Conservation (phyloP, 2,888 invertebrate genomes). For the Unio delphinus region DNA sequence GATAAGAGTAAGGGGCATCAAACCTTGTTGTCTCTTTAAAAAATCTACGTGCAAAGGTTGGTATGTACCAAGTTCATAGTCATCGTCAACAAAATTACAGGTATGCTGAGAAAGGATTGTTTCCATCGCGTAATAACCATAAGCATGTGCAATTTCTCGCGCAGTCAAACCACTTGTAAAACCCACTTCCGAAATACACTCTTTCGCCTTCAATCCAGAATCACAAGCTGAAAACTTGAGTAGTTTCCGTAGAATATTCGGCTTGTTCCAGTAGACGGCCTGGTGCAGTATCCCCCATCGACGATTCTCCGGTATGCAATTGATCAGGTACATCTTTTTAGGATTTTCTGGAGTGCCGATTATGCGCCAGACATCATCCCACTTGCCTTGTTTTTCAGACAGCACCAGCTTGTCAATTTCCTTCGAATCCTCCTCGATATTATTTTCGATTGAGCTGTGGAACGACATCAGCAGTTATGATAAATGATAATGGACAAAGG, state of each 20-base stretch:
- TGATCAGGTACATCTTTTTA: slow-evolving; percentile 22
- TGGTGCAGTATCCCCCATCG: slow-evolving; percentile 41
- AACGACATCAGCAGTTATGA: too few species aligned
- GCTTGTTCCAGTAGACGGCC: slow-evolving; percentile 31
- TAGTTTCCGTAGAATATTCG: slow-evolving; percentile 16
- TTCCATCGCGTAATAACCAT: slow-evolving; percentile 14
- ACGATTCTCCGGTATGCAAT: slow-evolving; percentile 35
- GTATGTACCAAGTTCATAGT: neutral
- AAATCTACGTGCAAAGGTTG: slow-evolving; percentile 1
- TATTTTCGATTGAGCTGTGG: neutral
- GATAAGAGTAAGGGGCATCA: slow-evolving; percentile 28
- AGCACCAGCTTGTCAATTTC: slow-evolving; percentile 17
- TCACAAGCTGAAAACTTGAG: slow-evolving; percentile 26
- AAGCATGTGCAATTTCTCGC: slow-evolving; percentile 27
- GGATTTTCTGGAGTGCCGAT: slow-evolving; percentile 24
- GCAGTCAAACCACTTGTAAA: slow-evolving; percentile 19
- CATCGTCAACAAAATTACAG: neutral
- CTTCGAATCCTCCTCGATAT: slow-evolving; percentile 23
- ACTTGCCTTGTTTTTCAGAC: slow-evolving; percentile 27
- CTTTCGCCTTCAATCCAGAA: slow-evolving; percentile 21
- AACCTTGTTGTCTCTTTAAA: slow-evolving; percentile 10
- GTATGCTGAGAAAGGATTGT: slow-evolving; percentile 10
- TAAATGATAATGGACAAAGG: too few species aligned
- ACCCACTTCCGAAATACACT: slow-evolving; percentile 27
- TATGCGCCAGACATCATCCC: slow-evolving; percentile 26